Conservation (phyloP, 2,113 vertebrate genomes). For the Mus spicilegus region DNA sequence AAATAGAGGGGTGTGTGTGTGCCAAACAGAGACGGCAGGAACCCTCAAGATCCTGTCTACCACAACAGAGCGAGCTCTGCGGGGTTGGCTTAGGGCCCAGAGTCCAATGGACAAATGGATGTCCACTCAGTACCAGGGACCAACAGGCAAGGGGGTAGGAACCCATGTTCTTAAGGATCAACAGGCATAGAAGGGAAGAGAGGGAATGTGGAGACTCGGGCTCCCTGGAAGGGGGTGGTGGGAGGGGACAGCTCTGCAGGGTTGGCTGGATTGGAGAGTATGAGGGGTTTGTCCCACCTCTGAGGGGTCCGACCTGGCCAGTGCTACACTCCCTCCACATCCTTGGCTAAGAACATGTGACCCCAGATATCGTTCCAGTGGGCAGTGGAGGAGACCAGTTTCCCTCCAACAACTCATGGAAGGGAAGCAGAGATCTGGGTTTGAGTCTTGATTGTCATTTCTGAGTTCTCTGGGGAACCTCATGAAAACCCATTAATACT, state of each 20-base stretch:
- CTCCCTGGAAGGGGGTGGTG: not conserved
- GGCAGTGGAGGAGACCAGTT: too few relatives aligned
- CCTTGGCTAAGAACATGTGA: not conserved
- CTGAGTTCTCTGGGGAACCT: not conserved
- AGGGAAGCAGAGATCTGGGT: not conserved
- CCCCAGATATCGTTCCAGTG: not conserved
- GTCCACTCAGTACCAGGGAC: not conserved
- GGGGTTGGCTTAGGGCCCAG: not conserved
- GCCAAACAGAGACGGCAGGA: not conserved
- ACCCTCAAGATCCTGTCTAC: not conserved
- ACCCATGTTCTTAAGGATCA: not conserved
- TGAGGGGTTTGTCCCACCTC: not conserved
- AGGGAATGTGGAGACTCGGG: not conserved
- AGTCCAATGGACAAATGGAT: not conserved
- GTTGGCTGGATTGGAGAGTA: too few relatives aligned
- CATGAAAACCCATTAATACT: not conserved
- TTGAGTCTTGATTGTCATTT: rapidly evolving
- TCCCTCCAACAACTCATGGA: not conserved
- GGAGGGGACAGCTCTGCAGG: not conserved
- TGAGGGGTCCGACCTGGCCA: not conserved
- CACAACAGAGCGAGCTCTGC: not conserved
- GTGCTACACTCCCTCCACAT: not conserved
- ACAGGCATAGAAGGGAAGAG: not conserved
- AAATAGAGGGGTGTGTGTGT: not conserved
- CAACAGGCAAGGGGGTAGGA: not conserved